Evolutionary conservation across 2,113 vertebrate species (phyloP), one percentile per base, ranked within the genome.

Genomic region (Prolemur simus): DNA sequence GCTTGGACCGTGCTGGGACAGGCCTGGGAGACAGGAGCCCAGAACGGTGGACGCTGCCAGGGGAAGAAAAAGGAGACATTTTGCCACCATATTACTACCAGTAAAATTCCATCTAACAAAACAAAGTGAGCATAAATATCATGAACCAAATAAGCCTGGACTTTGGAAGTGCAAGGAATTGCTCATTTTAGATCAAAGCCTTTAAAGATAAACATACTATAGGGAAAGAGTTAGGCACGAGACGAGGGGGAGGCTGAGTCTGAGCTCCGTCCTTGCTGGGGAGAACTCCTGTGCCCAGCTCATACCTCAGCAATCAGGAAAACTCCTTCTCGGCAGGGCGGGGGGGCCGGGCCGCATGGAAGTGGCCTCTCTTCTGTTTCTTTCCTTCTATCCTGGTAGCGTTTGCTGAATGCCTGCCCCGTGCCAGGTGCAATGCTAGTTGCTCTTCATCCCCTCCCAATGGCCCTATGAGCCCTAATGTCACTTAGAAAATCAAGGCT

Each of bases 131-230:
- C 21, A 49, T 73, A 47, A 93, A 78, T 52, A 82, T 9, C 47
- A 49, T 5, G 58, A 77, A 64, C 32, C 68, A 74, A 91, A 69
- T 39, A 69, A 6, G 77, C 54, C 58, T 74, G 58, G 74, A 58
- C 74, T 95, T 45, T 25, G 89, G 58, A 93, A 84, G 45, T 80
- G 21, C 89, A 60, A 49, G 8, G 60, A 93, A 89, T 52, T 63
- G 39, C 58, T 96, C 66, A 58, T 80, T 95, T 87, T 69, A 96
- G 82, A 95, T 96, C 96, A 97, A 98, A 97, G 94, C 89, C 17
- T 87, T 96, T 71, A 63, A 85, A 97, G 95, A 94, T 95, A 97
- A 97, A 97, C 89, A 89, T 32, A 45, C 78, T 42, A 34, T 29
- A 87, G 91, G 74, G 39, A 84, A 91, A 54, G 52, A 94, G 20